Base-by-base conservation (phyloP, 2,113 vertebrate species). In the Origma solitaria region DNA sequence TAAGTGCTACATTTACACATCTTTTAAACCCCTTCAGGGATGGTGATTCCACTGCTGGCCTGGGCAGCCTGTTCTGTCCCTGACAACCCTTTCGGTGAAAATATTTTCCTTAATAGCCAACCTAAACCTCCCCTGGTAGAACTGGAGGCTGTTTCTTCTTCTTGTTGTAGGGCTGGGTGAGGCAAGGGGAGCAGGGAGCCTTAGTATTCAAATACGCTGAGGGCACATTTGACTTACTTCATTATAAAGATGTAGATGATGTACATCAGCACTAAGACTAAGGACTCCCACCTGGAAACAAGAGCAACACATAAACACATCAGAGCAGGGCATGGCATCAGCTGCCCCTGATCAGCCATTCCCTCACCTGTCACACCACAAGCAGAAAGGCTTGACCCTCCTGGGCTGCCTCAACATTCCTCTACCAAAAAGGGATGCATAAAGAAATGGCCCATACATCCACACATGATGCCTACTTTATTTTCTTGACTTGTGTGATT, bases 191-290 rank as follows among this genome's bases (percentile, higher is more conserved):
- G 50, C 40, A 42, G 24, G 31, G 9, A 80, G 40, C 49, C 5
- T 61, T 30, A 56, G 60, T 54, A 44, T 11, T 42, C 68, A 37
- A 57, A 44, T 22, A 57, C 66, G 37, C 18, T 2, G 4, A 60
- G 56, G 33, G 37, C 0, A 3, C 23, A 9, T 73, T 64, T 81
- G 91, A 98, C 99, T 99, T 98, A 99, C 99, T 99, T 99, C 99
- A 99, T 99, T 94, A 99, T 99, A 88, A 99, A 23, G 94, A 99
- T 99, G 98, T 99, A 99, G 98, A 99, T 97, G 53, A 99, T 60
- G 30, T 99, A 99, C 99, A 99, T 99, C 95, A 99, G 91, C 73
- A 99, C 98, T 44, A 99, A 96, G 27, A 98, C 98, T 62, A 99
- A 97, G 50, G 99, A 99, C 95, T 99, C 99, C 99, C 99, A 99